A percentile compares a stretch with the other conserved stretches of the same genome.
These are phyloP conservation scores for Zootermopsis nevadensis DNA, from an alignment of 2,888 invertebrate species.

Conservation along the genomic window DNA sequence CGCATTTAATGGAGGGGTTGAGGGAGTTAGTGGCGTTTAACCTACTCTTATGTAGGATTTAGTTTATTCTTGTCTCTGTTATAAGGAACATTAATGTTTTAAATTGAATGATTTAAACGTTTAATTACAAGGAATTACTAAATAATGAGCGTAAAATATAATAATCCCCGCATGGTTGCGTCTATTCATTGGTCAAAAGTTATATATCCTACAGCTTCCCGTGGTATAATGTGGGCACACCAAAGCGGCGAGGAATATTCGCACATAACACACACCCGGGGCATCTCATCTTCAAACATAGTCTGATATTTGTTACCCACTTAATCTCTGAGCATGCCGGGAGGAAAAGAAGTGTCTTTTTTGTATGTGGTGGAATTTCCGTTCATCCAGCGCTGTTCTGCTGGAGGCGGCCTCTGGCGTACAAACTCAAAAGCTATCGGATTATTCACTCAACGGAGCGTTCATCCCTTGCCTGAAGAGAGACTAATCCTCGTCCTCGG, in stretches of 20 bases:
- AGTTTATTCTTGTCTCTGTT: too few relatives aligned
- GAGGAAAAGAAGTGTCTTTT: neutral
- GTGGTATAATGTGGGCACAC: neutral
- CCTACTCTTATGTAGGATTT: too few relatives aligned
- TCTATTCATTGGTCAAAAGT: too few relatives aligned
- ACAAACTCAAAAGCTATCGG: conserved; percentile 29
- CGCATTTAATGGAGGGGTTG: too few relatives aligned
- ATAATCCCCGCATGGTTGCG: too few relatives aligned
- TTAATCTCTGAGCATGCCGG: neutral
- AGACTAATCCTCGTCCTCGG: neutral
- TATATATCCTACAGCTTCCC: too few relatives aligned
- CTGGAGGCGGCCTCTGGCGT: conserved; percentile 15
- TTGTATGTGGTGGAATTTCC: neutral
- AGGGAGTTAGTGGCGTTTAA: too few relatives aligned
- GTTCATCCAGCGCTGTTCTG: conserved; percentile 13
- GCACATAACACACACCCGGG: neutral
- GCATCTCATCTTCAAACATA: neutral
- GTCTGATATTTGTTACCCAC: neutral
- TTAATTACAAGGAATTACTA: too few relatives aligned
- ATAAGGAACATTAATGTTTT: too few relatives aligned
- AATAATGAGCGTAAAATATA: too few relatives aligned
- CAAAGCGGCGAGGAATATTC: neutral
- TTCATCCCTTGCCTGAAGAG: conserved; percentile 17
- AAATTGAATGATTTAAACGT: too few relatives aligned
- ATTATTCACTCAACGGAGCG: conserved; percentile 34